Conservation (phyloP, 2,888 invertebrate species). For the Blastobasis lacticolella region DNA sequence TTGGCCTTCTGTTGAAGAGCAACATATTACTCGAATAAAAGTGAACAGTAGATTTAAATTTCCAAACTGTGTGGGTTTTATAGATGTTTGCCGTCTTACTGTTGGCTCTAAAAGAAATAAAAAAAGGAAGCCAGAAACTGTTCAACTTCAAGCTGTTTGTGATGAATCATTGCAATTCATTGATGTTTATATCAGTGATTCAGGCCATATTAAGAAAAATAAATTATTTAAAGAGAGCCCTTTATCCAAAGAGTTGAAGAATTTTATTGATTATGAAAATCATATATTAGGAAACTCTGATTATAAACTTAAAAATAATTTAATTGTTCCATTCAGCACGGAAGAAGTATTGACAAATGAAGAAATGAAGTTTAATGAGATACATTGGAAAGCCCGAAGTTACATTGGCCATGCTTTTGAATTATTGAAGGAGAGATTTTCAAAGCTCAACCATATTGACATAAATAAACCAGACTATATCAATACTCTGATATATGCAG, state of each 20-base stretch:
- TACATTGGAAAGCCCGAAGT: constrained; percentile 50
- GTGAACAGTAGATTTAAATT: constrained; percentile 55
- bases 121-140: constrained; percentile 33
- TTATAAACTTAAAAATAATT: constrained; percentile 51
- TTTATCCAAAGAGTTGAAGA: constrained; percentile 44
- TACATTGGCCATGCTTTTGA: constrained; percentile 61
- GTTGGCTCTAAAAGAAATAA: constrained; percentile 43
- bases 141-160: constrained; percentile 63
- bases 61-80: constrained; percentile 64
- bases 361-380: constrained; percentile 64
- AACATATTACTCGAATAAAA: constrained; percentile 57
- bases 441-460: constrained; percentile 50
- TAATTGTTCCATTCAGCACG: constrained; percentile 57
- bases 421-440: constrained; percentile 49
- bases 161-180: constrained; percentile 57
- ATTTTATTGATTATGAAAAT: constrained; percentile 56
- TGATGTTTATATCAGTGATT: constrained; percentile 49
- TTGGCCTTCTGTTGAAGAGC: constrained; percentile 60
- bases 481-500: constrained; percentile 40
- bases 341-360: constrained; percentile 57
- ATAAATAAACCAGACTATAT: constrained; percentile 42
- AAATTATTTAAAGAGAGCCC: constrained; percentile 53
- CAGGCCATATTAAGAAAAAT: constrained; percentile 47
- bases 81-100: constrained; percentile 55
- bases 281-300: constrained; percentile 58